Evolutionary conservation across 2,113 vertebrate genomes (phyloP), one percentile per base, ranked within the genome.

Genomic region (Otolemur garnettii): DNA sequence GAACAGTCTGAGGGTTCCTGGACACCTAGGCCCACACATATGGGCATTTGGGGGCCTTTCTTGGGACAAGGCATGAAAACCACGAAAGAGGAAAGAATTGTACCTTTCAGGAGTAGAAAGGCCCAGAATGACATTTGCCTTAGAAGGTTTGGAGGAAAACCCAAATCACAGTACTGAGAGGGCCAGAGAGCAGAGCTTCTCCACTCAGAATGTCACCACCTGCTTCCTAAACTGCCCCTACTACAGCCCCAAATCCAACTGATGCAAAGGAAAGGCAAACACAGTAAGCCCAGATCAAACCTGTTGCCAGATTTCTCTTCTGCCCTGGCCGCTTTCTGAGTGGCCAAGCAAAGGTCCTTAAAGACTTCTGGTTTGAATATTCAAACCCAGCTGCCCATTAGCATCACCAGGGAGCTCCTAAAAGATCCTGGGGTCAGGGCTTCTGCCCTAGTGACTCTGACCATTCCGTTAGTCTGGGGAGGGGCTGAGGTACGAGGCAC

Each of bases 381-480:
- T n/a, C 62, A 42, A 80, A 66, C n/a, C 75, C 59, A 64, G 78
- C 10, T 10, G 19, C 18, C 28, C 60, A 9, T 1, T 1, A 1
- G 45, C 26, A 17, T 7, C 14, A 45, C 64, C 0, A 0, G 53
- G 62, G 30, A 50, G 30, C 42, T n/a, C 60, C 92, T 22, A 45
- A 33, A 80, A 28, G 57, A 26, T 21, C 2, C 2, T 1, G 13
- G 4, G 1, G 24, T 69, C 45, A 11, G 33, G 66, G 22, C 30
- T 78, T 17, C 79, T 10, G 7, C 50, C 57, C 24, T 11, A 4
- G 4, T 0, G 0, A 28, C 45, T 59, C 72, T 57, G 68, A 45
- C 26, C 3, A 0, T 0, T 17, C 26, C 3, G 0, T 0, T 17
- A 12, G 59, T 17, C 55, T 15, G 10, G 10, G 26, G 9, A 53